phyloP scores from a whole-genome alignment of 2,797 vertebrate species.

The Pelobates cultripes region DNA sequence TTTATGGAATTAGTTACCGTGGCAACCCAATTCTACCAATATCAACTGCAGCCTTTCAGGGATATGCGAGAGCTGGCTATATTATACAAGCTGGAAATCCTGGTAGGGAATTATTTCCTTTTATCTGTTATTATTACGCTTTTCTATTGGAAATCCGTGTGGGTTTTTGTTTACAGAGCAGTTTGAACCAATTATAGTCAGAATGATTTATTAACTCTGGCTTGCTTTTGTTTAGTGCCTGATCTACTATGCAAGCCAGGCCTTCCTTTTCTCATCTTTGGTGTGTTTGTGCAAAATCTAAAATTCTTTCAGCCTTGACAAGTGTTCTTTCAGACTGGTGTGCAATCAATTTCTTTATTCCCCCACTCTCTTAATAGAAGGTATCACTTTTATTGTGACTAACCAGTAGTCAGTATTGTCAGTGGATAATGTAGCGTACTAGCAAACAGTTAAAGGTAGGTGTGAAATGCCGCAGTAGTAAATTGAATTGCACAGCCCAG shows the following conservation, averaged over 20 bases:
- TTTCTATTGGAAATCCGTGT: constrained; percentile 27
- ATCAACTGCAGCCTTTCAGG: constrained; percentile 91
- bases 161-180: constrained; percentile 34
- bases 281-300: neutral
- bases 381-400: too few species aligned
- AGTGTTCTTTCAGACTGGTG: neutral
- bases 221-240: too few species aligned
- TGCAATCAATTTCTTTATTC: too few species aligned
- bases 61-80: constrained; percentile 91
- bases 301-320: neutral
- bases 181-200: constrained; percentile 44
- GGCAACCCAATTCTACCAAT: constrained; percentile 91
- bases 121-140: constrained; percentile 47
- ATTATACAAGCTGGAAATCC: constrained; percentile 88
- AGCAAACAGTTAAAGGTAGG: too few species aligned
- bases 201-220: constrained; percentile 16
- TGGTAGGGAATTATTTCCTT: constrained; percentile 74
- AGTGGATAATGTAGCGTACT: too few species aligned
- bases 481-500: too few species aligned
- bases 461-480: too few species aligned
- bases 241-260: neutral
- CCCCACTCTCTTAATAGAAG: too few species aligned
- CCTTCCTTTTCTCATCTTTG: constrained; percentile 8
- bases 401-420: too few species aligned
- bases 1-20: constrained; percentile 86